Evolutionary conservation across 1,140 invertebrate species (phyloP).

Genomic region (Rhopalosiphum padi): DNA sequence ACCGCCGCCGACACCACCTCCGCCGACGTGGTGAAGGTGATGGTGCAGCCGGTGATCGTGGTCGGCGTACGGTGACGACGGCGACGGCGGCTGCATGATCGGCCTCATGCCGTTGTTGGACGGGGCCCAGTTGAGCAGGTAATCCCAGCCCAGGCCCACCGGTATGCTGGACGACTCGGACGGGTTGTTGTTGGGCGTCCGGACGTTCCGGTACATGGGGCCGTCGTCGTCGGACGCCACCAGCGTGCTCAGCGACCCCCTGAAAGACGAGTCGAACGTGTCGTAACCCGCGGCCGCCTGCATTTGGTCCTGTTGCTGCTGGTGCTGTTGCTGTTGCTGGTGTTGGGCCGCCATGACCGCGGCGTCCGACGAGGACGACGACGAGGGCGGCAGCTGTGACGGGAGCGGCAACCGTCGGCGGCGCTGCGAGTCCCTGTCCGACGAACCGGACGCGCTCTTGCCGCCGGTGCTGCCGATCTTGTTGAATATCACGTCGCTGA

Average conservation of each 20-base stretch:
- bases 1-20: background rate
- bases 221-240: conserved; percentile 90
- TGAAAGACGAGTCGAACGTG: conserved; percentile 91
- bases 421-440: conserved; percentile 52
- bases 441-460: conserved; percentile 63
- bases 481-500: conserved; percentile 72
- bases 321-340: conserved; percentile 17
- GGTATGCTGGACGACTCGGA: conserved; percentile 74
- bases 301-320: conserved; percentile 60
- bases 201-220: conserved; percentile 69
- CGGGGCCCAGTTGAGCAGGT: conserved; percentile 91
- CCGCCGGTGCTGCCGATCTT: conserved; percentile 70
- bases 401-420: conserved; percentile 60
- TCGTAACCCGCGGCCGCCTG: conserved; percentile 68
- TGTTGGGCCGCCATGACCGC: background rate
- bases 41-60: background rate
- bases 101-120: conserved; percentile 39
- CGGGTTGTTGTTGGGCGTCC: conserved; percentile 73
- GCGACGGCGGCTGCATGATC: conserved; percentile 2
- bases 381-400: conserved; percentile 59
- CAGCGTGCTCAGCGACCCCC: conserved; percentile 89
- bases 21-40: background rate
- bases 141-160: conserved; percentile 85
- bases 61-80: background rate
- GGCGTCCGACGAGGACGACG: conserved; percentile 59